These are phyloP conservation scores for Drosophila dunni DNA, from an alignment of 1,140 invertebrate genomes.

Conservation along the genomic window DNA sequence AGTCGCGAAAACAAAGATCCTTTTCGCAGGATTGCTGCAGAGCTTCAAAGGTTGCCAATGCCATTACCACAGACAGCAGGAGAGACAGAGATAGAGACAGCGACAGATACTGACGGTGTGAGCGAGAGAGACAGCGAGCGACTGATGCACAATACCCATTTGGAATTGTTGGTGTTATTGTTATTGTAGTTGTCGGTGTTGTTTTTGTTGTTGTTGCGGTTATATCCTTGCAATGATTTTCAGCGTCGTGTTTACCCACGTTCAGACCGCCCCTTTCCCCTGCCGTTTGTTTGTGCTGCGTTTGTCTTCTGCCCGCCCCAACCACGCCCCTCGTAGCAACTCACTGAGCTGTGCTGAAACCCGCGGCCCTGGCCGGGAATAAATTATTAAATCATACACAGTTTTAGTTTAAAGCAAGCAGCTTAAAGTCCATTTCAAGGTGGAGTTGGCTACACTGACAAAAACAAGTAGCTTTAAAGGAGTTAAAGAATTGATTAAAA, in stretches of 20 bases:
- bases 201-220: conserved; percentile 44
- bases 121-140: not conserved
- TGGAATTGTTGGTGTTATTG: conserved; percentile 19
- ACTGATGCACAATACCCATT: conserved; percentile 25
- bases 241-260: conserved; percentile 58
- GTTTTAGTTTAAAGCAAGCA: conserved; percentile 49
- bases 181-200: conserved; percentile 18
- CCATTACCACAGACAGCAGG: conserved; percentile 44
- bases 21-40: conserved; percentile 34
- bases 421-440: conserved; percentile 36
- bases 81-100: not conserved
- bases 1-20: conserved; percentile 54
- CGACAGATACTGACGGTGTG: not conserved
- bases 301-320: conserved; percentile 6
- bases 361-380: conserved; percentile 51
- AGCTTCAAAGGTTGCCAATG: conserved; percentile 56
- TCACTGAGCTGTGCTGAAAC: conserved; percentile 53
- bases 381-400: conserved; percentile 61
- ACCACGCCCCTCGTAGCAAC: conserved; percentile 23
- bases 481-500: too few relatives aligned
- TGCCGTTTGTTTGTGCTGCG: conserved; percentile 31
- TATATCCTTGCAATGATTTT: conserved; percentile 63
- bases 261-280: conserved; percentile 16
- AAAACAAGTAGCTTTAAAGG: too few relatives aligned
- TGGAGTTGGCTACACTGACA: conserved; percentile 9